phyloP scores from a whole-genome alignment of 2,888 invertebrate genomes.

The Iselma pallidipennis region DNA sequence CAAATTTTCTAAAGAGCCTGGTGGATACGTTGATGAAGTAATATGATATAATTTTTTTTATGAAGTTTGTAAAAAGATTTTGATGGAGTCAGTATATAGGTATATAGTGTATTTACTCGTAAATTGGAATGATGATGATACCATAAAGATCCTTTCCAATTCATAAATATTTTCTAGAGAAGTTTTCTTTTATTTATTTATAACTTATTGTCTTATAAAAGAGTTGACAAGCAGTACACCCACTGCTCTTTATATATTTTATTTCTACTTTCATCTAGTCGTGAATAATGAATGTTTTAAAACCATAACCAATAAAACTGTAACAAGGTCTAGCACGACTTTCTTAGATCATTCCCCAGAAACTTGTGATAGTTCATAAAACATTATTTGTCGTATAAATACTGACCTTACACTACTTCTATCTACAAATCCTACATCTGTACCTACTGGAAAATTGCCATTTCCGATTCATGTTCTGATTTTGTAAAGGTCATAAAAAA shows the following conservation, averaged over 20 bases:
- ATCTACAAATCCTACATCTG: too few relatives aligned
- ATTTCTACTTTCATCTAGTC: not conserved
- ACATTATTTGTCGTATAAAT: constrained; percentile 1
- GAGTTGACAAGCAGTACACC: too few relatives aligned
- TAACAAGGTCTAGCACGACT: not conserved
- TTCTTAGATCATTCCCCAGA: not conserved
- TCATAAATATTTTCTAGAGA: not conserved
- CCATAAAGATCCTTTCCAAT: too few relatives aligned
- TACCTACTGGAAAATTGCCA: too few relatives aligned
- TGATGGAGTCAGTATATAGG: not conserved
- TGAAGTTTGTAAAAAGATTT: too few relatives aligned
- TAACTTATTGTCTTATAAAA: not conserved
- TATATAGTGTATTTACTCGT: too few relatives aligned
- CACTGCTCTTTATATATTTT: not conserved
- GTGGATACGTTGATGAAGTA: not conserved
- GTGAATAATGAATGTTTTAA: not conserved
- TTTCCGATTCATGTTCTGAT: too few relatives aligned
- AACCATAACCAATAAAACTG: not conserved
- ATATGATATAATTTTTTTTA: not conserved
- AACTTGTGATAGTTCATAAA: not conserved
- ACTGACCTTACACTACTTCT: constrained; percentile 6
- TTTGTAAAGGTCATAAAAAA: too few relatives aligned
- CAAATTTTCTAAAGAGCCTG: not conserved
- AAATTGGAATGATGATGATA: too few relatives aligned
- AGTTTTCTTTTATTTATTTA: not conserved